Evolutionary conservation across 92 coral and sea anemone genomes (phyloP).

Genomic region (Hydrozoanthus gracilis): DNA sequence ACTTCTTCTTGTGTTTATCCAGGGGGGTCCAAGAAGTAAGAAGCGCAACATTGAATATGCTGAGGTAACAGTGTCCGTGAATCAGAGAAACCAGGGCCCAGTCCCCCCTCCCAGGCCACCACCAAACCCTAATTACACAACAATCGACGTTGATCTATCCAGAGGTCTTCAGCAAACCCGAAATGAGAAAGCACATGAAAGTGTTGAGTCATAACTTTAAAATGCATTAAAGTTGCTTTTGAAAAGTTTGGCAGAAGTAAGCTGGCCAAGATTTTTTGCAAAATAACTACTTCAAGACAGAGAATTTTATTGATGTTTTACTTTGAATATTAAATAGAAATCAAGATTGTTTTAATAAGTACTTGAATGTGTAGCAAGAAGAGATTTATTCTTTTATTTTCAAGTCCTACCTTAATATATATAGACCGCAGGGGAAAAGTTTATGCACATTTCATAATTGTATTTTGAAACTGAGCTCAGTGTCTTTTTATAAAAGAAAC

Average conservation of each 20-base stretch:
- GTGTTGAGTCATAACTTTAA: slow-evolving; percentile 20
- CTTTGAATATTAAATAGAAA: too few species aligned
- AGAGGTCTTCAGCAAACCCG: slow-evolving; percentile 74
- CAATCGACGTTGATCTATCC: slow-evolving; percentile 82
- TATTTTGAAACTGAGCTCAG: neutral
- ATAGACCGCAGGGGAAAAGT: neutral
- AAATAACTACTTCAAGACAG: neutral
- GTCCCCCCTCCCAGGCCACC: slow-evolving; percentile 42
- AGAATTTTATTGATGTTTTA: too few species aligned
- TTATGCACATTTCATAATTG: neutral
- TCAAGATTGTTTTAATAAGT: neutral
- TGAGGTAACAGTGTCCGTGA: slow-evolving; percentile 6
- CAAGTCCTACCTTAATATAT: neutral
- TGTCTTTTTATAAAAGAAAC: neutral
- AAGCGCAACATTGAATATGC: slow-evolving; percentile 38
- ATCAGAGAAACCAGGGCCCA: slow-evolving; percentile 35
- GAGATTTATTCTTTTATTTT: neutral
- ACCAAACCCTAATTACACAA: slow-evolving; percentile 77
- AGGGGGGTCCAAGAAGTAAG: slow-evolving; percentile 38
- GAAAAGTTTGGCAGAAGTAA: neutral
- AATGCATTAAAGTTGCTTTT: too few species aligned
- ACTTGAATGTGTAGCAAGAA: neutral
- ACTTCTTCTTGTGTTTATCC: neutral
- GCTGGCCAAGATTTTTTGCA: neutral
- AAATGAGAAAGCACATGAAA: slow-evolving; percentile 51